These are phyloP conservation scores for Catotricha subobsoleta DNA, from an alignment of 2,888 invertebrate species.

Conservation along the genomic window DNA sequence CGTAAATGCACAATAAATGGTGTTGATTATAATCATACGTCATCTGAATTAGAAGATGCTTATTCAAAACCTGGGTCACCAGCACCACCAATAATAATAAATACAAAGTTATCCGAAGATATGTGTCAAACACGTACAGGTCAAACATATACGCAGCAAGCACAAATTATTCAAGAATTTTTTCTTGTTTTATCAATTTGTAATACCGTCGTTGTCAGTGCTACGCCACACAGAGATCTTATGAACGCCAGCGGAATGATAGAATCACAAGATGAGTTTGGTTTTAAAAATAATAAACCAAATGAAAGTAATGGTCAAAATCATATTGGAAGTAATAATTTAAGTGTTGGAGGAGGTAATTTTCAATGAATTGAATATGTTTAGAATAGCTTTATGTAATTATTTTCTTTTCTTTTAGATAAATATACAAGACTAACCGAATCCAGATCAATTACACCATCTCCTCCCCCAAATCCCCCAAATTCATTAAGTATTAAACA, in stretches of 20 bases:
- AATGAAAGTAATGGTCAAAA: constrained; percentile 18
- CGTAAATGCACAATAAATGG: constrained; percentile 77
- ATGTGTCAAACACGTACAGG: constrained; percentile 25
- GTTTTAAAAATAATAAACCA: constrained; percentile 13
- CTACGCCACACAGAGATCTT: constrained; percentile 49
- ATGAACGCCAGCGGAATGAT: constrained; percentile 54
- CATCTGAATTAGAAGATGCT: constrained; percentile 43
- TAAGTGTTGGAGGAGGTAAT: constrained; percentile 1
- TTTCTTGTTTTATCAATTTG: constrained; percentile 81
- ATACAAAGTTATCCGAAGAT: constrained; percentile 34
- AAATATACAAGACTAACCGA: constrained; percentile 40
- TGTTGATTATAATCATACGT: constrained; percentile 71
- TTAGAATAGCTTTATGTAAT: too few species aligned
- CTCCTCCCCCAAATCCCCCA: constrained; percentile 40
- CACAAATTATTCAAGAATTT: constrained; percentile 69
- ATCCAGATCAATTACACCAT: constrained; percentile 57
- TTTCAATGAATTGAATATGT: too few species aligned
- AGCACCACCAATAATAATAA: constrained; percentile 32
- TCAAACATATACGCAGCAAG: constrained; percentile 31
- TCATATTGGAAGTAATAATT: not conserved
- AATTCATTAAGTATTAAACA: constrained; percentile 19
- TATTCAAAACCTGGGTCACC: constrained; percentile 33
- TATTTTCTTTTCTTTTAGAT: not conserved
- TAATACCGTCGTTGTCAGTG: constrained; percentile 90
- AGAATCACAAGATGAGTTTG: constrained; percentile 33